Percentiles rank a stretch among this genome's conserved stretches.
These are phyloP conservation scores for Eristalis pertinax DNA, from an alignment of 2,888 invertebrate genomes.

Conservation along the genomic window DNA sequence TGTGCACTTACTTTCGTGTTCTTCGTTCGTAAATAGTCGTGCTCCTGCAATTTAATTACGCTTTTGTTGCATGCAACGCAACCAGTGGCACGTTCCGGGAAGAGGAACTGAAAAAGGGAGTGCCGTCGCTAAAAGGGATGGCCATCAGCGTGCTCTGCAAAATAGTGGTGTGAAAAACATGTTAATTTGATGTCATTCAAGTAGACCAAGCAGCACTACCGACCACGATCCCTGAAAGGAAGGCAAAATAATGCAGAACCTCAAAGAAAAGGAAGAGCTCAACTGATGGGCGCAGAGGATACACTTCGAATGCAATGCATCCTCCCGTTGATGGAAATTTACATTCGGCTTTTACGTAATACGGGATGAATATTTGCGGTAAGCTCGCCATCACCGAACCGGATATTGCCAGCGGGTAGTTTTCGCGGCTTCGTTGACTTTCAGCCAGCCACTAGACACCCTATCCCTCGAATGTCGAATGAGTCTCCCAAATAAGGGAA, in stretches of 20 bases:
- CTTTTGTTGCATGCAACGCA: constrained; percentile 36
- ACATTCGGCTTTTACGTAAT: background rate
- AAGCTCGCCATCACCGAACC: background rate
- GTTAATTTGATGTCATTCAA: constrained; percentile 47
- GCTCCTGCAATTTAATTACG: constrained; percentile 47
- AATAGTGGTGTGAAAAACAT: constrained; percentile 14
- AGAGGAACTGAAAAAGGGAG: background rate
- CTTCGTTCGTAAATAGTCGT: background rate
- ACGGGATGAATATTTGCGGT: constrained; percentile 15
- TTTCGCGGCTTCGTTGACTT: background rate
- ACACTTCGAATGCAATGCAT: background rate
- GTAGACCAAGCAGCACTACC: background rate
- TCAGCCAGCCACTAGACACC: background rate
- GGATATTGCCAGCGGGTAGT: background rate
- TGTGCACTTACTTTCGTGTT: background rate
- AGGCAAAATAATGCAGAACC: background rate
- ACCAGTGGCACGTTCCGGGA: constrained; percentile 31
- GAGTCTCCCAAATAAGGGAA: background rate
- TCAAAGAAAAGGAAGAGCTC: background rate
- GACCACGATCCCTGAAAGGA: background rate
- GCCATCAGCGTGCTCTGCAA: background rate
- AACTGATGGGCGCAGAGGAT: background rate
- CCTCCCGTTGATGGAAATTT: background rate
- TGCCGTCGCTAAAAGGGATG: background rate
- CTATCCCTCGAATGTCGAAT: background rate